These are phyloP conservation scores for Harpagoxenus sublaevis DNA, from an alignment of 2,888 invertebrate genomes.

Conservation along the genomic window DNA sequence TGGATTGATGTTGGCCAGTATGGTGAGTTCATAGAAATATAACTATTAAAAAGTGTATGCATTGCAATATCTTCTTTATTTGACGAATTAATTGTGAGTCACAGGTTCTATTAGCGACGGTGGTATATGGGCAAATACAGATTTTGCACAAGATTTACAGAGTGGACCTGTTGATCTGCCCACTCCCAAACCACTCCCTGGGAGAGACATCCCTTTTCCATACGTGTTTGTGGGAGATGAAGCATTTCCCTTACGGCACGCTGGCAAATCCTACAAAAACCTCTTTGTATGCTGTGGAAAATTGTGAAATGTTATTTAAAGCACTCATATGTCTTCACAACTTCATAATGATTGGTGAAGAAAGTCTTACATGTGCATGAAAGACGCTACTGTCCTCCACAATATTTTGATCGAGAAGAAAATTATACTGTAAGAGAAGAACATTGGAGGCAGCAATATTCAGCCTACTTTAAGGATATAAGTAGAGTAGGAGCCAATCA, in stretches of 20 bases:
- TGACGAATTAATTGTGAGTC: not conserved
- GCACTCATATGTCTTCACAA: not conserved
- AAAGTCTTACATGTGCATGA: not conserved
- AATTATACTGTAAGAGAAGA: not conserved
- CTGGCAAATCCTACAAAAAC: not conserved
- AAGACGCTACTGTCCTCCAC: not conserved
- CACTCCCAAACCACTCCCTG: not conserved
- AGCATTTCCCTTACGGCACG: not conserved
- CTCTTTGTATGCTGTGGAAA: not conserved
- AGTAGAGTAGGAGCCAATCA: not conserved
- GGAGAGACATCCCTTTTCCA: not conserved
- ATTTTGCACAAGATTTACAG: slow-evolving; percentile 18
- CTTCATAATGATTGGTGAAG: not conserved
- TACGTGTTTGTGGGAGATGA: slow-evolving; percentile 2
- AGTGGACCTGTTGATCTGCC: not conserved
- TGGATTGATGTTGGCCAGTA: slow-evolving; percentile 17
- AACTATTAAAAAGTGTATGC: not conserved
- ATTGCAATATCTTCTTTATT: not conserved
- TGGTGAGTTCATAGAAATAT: slow-evolving; percentile 7
- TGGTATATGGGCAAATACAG: slow-evolving; percentile 8
- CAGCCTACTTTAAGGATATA: not conserved
- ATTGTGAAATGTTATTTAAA: not conserved
- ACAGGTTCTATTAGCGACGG: slow-evolving; percentile 10
- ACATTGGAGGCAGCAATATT: slow-evolving; percentile 3
- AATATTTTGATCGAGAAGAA: not conserved